Evolutionary conservation across 2,113 vertebrate genomes (phyloP).

Genomic region (Heliornis fulica): DNA sequence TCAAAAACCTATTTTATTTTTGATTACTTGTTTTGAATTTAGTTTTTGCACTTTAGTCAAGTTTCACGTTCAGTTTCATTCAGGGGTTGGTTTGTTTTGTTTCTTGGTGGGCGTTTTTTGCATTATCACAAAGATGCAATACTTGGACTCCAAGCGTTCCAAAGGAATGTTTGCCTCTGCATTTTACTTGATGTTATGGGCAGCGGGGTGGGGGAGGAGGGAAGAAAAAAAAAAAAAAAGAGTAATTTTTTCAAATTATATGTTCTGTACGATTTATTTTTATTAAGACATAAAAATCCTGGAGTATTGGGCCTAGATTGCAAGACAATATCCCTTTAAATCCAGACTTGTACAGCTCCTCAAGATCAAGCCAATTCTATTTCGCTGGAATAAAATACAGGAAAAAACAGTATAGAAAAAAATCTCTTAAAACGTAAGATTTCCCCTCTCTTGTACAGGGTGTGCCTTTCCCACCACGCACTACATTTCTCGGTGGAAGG

Average conservation of each 20-base stretch:
- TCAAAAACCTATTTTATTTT: not conserved
- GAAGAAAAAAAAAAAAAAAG: not conserved
- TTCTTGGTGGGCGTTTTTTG: not conserved
- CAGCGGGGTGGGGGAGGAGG: too few relatives aligned
- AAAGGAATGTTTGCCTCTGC: not conserved
- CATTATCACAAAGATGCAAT: not conserved
- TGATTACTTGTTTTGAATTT: not conserved
- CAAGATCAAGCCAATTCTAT: not conserved
- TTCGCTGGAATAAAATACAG: conserved; percentile 7
- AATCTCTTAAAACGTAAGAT: not conserved
- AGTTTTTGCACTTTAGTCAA: not conserved
- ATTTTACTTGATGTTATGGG: not conserved
- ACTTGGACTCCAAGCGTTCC: not conserved
- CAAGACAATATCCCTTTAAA: not conserved
- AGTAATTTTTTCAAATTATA: not conserved
- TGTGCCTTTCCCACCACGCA: not conserved
- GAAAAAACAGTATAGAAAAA: conserved; percentile 58
- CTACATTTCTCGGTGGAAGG: not conserved
- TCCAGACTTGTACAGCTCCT: not conserved
- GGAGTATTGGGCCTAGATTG: not conserved
- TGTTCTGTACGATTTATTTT: not conserved
- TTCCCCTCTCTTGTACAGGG: not conserved
- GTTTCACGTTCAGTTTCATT: not conserved
- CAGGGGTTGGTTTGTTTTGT: not conserved
- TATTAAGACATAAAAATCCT: conserved; percentile 30